Percentiles rank a stretch among this genome's conserved stretches.
Conservation (phyloP, 2,113 vertebrate genomes). For the Ciconia boyciana region DNA sequence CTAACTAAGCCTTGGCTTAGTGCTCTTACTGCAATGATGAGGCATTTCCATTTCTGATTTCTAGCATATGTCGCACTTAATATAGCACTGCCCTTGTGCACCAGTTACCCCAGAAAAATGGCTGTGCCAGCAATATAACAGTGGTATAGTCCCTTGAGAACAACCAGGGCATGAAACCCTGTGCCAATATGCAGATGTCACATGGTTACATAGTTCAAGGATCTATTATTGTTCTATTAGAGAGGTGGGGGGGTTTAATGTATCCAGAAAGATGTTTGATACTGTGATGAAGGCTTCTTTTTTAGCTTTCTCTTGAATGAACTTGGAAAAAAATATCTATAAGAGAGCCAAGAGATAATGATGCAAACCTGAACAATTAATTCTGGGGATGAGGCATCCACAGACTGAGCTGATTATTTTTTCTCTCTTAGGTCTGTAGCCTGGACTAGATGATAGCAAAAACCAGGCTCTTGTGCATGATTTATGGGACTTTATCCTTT, state of each 20-base stretch:
- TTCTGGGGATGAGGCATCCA: neutral
- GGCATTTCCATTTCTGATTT: conserved; percentile 61
- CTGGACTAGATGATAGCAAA: neutral
- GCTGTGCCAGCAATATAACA: conserved; percentile 32
- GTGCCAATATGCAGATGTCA: neutral
- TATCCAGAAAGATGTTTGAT: neutral
- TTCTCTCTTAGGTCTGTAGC: neutral
- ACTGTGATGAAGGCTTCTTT: neutral
- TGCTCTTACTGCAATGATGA: conserved; percentile 37
- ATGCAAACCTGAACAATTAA: conserved; percentile 26
- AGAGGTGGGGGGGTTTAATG: neutral
- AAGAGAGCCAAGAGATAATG: conserved; percentile 1
- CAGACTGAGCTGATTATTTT: conserved; percentile 11
- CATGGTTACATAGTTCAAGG: neutral
- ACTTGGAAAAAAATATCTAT: neutral
- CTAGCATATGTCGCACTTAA: conserved; percentile 54
- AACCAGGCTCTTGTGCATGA: neutral
- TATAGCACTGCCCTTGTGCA: conserved; percentile 53
- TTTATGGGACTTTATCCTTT: neutral
- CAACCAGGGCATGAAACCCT: neutral
- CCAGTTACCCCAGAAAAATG: conserved; percentile 40
- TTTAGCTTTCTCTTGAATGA: neutral
- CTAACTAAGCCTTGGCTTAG: conserved; percentile 60
- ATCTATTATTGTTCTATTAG: no score
- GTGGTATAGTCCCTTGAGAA: neutral